A percentile compares a stretch with the other conserved stretches of the same genome.
Conservation (phyloP, 2,888 invertebrate genomes). For the Creontiades dilutus region DNA sequence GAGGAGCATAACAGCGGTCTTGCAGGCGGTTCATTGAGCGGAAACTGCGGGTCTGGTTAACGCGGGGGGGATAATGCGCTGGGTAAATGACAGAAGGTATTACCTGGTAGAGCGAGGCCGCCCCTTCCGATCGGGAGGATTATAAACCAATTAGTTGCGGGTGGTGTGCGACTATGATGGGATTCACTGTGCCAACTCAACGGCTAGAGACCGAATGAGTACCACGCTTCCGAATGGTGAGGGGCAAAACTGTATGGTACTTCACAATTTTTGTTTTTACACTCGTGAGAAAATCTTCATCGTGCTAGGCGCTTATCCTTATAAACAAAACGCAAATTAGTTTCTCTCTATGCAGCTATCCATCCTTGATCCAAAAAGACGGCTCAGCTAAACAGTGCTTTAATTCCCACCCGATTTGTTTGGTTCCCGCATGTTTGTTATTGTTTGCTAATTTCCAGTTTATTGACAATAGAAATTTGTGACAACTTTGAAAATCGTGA, state of each 20-base stretch:
- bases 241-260: not conserved
- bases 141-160: conserved; percentile 62
- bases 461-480: too few relatives aligned
- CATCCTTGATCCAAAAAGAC: too few relatives aligned
- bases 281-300: too few relatives aligned
- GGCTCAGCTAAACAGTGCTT: too few relatives aligned
- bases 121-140: conserved; percentile 45
- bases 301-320: too few relatives aligned
- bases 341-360: too few relatives aligned
- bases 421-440: too few relatives aligned
- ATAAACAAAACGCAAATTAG: too few relatives aligned
- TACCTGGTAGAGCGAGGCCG: not conserved
- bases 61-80: conserved; percentile 20
- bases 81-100: conserved; percentile 43
- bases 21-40: conserved; percentile 17
- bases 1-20: not conserved
- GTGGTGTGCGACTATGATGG: conserved; percentile 34
- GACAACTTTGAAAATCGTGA: too few relatives aligned
- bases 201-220: not conserved
- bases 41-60: not conserved
- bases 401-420: too few relatives aligned
- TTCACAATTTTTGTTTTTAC: too few relatives aligned
- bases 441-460: too few relatives aligned
- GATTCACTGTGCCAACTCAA: not conserved
- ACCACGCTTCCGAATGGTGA: not conserved